These are phyloP conservation scores for Platypus cylindrus DNA, from an alignment of 2,888 invertebrate species.

Conservation along the genomic window DNA sequence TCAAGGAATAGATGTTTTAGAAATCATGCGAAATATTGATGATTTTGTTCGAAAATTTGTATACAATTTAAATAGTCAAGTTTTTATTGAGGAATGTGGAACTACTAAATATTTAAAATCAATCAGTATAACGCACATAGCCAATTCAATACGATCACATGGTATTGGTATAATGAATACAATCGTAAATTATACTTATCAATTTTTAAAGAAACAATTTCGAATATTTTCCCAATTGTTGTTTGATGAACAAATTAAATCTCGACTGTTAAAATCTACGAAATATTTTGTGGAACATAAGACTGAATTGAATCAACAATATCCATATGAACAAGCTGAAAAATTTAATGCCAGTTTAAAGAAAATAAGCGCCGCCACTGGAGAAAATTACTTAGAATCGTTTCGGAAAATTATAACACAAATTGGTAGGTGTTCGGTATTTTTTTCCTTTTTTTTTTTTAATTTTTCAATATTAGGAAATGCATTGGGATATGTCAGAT, in stretches of 20 bases:
- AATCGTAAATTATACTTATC: constrained; percentile 74
- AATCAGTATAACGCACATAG: constrained; percentile 87
- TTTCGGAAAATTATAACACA: constrained; percentile 87
- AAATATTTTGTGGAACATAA: constrained; percentile 69
- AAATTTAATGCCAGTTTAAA: constrained; percentile 86
- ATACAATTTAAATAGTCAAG: constrained; percentile 93
- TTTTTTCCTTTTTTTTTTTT: neutral
- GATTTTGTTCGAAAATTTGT: constrained; percentile 86
- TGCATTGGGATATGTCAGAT: constrained; percentile 89
- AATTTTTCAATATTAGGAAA: constrained; percentile 43
- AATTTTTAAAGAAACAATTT: constrained; percentile 86
- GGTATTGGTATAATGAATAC: constrained; percentile 74
- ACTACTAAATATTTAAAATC: constrained; percentile 90
- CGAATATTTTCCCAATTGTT: constrained; percentile 93
- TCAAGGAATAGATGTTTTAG: constrained; percentile 91
- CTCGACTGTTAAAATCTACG: constrained; percentile 79
- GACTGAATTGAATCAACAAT: constrained; percentile 51
- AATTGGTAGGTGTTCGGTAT: constrained; percentile 50
- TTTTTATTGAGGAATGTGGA: constrained; percentile 85
- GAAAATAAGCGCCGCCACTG: constrained; percentile 69
- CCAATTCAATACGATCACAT: constrained; percentile 93
- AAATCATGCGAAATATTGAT: constrained; percentile 94
- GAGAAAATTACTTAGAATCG: constrained; percentile 81
- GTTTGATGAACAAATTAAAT: constrained; percentile 96
- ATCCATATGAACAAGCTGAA: constrained; percentile 82